Percentiles rank a stretch among this genome's conserved stretches.
Conservation (phyloP, 2,797 vertebrate genomes). For the Sebastes hopkinsi region DNA sequence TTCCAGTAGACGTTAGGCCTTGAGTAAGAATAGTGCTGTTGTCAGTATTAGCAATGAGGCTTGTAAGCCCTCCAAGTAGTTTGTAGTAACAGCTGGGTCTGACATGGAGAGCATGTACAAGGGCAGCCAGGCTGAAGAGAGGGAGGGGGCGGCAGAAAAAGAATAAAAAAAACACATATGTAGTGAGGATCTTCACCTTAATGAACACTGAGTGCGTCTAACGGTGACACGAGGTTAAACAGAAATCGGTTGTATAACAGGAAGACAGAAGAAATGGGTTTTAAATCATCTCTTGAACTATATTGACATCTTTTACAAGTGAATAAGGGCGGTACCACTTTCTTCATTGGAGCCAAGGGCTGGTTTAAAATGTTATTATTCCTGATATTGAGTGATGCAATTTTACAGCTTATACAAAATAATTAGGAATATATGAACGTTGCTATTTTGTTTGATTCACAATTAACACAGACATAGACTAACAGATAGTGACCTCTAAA, state of each 20-base stretch:
- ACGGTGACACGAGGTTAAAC: constrained; percentile 18
- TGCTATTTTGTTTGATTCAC: constrained; percentile 7
- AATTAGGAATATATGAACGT: constrained; percentile 10
- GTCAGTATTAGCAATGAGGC: constrained; percentile 84
- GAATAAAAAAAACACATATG: constrained; percentile 53
- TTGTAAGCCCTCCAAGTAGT: constrained; percentile 86
- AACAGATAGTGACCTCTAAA: constrained; percentile 14
- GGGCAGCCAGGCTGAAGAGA: constrained; percentile 80
- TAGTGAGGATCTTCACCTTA: constrained; percentile 55
- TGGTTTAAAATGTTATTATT: constrained; percentile 15
- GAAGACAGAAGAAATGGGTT: background rate
- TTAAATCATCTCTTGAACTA: background rate
- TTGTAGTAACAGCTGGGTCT: constrained; percentile 89
- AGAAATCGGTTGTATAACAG: constrained; percentile 25
- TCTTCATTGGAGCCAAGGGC: background rate
- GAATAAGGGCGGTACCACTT: background rate
- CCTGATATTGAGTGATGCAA: background rate
- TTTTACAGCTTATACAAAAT: constrained; percentile 34
- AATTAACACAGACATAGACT: background rate
- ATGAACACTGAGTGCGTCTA: constrained; percentile 41
- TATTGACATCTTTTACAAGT: background rate
- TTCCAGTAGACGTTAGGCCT: constrained; percentile 72
- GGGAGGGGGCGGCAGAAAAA: constrained; percentile 72
- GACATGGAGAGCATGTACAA: constrained; percentile 87
- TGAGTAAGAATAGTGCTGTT: constrained; percentile 81